Base-by-base conservation (phyloP, 2,888 invertebrate genomes). In the Cheilosia soror region DNA sequence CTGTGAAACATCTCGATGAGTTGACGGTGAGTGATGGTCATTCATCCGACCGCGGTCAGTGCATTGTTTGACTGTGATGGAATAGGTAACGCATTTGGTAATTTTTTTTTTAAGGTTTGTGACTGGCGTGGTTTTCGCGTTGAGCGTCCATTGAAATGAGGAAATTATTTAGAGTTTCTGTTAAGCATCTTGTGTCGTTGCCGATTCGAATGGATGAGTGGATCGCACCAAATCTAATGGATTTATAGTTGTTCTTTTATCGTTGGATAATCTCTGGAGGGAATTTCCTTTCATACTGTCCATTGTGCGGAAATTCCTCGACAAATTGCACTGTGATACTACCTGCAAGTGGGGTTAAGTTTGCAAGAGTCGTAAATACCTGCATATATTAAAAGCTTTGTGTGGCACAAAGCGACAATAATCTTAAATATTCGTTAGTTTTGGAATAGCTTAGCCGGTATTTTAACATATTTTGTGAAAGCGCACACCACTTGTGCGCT, bases 11-110 rank as follows among this genome's bases (percentile, higher is more conserved):
- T 75, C 31, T 31, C 62, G 60, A 68, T 42, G 75, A 55, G 68
- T 68, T 71, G 63, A 82, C 57, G 68, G 80, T 85, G 77, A 85
- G 76, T 85, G 85, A 85, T 85, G 80, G 85, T 85, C 85, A 81
- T 85, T 85, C 85, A 81, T 85, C 81, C 33, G 44, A 57, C 40
- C 42, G 71, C 29, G 62, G 20, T 42, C 20, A 69, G 57, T 58
- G 73, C 37, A 84, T 84, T 84, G 84, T 84, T 75, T 65, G 51
- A 15, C 37, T 65, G 60, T 75, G 75, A 81, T 57, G 81, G 72
- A 77, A 65, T 69, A 77, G 78, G 82, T 66, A 29, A 40, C 15
- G 42, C 27, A 9, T 40, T 72, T 25, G 69, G 25, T 44, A 60
- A 11, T 37, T 37, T 37, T 72, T 44, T 13, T 27, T 55, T 42